Base-by-base conservation (phyloP, 2,888 invertebrate genomes). In the Ametastegia equiseti region DNA sequence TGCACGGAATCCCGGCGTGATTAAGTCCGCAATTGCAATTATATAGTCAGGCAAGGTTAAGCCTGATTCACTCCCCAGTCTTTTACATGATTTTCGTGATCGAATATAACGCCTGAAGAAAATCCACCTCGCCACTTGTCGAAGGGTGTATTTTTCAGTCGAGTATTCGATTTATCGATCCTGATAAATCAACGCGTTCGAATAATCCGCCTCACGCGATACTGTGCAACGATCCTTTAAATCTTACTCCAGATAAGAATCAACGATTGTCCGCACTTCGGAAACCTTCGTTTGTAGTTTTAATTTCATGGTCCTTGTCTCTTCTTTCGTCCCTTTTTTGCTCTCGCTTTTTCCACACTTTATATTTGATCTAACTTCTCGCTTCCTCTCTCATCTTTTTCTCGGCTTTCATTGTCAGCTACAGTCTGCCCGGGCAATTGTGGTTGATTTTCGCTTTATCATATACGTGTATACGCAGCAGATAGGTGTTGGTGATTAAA, bases 31-130 rank as follows among this genome's bases (percentile, higher is more conserved):
- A 50, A 54, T 54, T 75, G 75, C 75, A 75, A 75, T 75, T 75
- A 75, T 45, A 75, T 13, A 50, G 75, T 33, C 75, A 71, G 75
- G 33, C 75, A 75, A 75, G 75, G 75, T 54, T 75, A 39, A 75
- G 75, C 7, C 75, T 75, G 75, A 75, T 75, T 75, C 75, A 75
- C 23, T 54, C 4, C 71, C 5, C 45, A 71, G 71, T 47, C 71
- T 30, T 13, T 45, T 23, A 71, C 36, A 47, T 71, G 71, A 71
- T 71, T 71, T 71, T 47, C 42, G 71, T 47, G 33, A 47, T 33
- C 36, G 6, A 71, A 71, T 30, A 27, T 13, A 67, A 39, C 65
- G 23, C 39, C 65, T 71, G 15, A 33, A 7, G 47, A 71, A 71
- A 45, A 30, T 47, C 15, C 27, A 71, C 45, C 47, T 47, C 3